Evolutionary conservation across 2,113 vertebrate genomes (phyloP).

Genomic region (Natator depressus): DNA sequence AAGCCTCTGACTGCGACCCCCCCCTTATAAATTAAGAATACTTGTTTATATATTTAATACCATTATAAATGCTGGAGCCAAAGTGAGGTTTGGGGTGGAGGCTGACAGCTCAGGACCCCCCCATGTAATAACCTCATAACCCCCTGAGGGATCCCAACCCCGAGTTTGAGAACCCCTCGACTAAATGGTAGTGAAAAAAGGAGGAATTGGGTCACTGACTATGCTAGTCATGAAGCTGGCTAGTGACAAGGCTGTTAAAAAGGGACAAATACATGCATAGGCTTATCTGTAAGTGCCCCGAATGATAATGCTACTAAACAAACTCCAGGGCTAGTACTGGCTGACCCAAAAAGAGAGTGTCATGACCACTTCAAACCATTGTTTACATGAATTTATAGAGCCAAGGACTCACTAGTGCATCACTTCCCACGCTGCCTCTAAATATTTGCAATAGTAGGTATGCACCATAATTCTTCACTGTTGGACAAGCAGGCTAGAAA

Average conservation of each 20-base stretch:
- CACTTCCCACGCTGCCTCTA: background rate
- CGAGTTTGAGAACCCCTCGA: background rate
- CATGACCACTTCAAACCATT: background rate
- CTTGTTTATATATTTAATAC: too few species aligned
- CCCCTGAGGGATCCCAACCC: too few species aligned
- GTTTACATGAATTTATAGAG: conserved; percentile 5
- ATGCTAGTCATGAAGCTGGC: background rate
- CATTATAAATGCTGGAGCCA: too few species aligned
- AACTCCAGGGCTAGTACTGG: background rate
- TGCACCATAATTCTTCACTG: background rate
- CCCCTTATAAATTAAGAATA: too few species aligned
- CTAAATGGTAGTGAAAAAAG: conserved; percentile 11
- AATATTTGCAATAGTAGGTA: background rate
- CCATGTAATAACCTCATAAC: too few species aligned
- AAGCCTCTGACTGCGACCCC: too few species aligned
- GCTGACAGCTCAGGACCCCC: too few species aligned
- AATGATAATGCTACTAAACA: conserved; percentile 27
- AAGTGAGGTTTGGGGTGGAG: too few species aligned
- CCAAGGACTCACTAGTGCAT: background rate
- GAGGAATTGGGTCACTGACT: background rate
- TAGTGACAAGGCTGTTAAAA: conserved; percentile 30
- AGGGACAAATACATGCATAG: conserved; percentile 2
- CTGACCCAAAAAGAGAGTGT: conserved; percentile 2
- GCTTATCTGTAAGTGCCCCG: background rate
- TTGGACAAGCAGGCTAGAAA: background rate